These are phyloP conservation scores for Drosophila tropicalis DNA, from an alignment of 1,140 invertebrate species.

Conservation along the genomic window DNA sequence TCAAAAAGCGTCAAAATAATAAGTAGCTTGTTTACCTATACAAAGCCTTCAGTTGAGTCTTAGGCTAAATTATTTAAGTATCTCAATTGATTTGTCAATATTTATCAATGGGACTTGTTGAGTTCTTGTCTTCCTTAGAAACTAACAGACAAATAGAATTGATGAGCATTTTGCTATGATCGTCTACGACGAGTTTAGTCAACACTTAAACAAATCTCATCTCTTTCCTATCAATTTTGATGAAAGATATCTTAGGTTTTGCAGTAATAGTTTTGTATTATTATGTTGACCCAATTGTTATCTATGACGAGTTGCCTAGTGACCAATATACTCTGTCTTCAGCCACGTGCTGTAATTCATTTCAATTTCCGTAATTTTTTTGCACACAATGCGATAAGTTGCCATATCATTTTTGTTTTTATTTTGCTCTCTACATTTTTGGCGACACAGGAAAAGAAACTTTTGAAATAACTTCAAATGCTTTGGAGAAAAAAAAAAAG, in stretches of 20 bases:
- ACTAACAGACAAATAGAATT: too few species aligned
- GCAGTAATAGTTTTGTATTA: neutral
- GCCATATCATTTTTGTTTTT: conserved; percentile 17
- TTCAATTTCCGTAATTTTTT: conserved; percentile 60
- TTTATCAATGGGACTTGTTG: too few species aligned
- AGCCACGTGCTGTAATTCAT: conserved; percentile 37
- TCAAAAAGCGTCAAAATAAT: too few species aligned
- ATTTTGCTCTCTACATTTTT: neutral
- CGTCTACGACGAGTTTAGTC: too few species aligned
- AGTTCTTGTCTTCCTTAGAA: too few species aligned
- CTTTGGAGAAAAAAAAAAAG: conserved; percentile 1
- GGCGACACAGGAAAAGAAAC: conserved; percentile 39
- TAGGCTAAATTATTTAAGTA: too few species aligned
- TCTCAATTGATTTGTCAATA: too few species aligned
- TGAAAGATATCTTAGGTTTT: neutral
- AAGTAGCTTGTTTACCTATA: too few species aligned
- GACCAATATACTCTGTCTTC: conserved; percentile 1
- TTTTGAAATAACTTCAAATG: conserved; percentile 58
- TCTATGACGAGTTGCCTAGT: neutral
- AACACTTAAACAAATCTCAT: too few species aligned
- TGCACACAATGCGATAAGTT: conserved; percentile 49
- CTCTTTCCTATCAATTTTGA: too few species aligned
- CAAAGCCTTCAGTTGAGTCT: too few species aligned
- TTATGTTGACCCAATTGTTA: conserved; percentile 2
- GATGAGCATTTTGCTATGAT: too few species aligned